These are phyloP conservation scores for Ommatoiulus sabulosus DNA, from an alignment of 2,888 invertebrate genomes.

Conservation along the genomic window DNA sequence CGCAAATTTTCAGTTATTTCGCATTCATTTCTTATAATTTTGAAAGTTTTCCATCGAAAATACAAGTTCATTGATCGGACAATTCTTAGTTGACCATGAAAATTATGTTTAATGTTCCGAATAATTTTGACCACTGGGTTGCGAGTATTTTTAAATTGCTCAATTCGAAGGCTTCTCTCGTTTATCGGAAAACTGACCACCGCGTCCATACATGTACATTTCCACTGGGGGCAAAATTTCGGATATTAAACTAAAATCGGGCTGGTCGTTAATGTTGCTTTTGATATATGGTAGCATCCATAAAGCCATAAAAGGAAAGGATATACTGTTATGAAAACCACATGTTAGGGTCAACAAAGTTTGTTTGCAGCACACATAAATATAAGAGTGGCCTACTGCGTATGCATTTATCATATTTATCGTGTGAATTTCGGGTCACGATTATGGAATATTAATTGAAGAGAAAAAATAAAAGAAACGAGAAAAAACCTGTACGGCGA, in stretches of 20 bases:
- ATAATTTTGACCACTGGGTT: no score
- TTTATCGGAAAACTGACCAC: no score
- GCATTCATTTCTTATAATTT: no score
- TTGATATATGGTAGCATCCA: constrained; percentile 23
- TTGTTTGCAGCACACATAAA: constrained; percentile 34
- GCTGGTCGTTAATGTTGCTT: constrained; percentile 36
- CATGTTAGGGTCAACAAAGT: constrained; percentile 45
- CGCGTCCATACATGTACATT: no score
- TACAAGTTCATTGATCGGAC: no score
- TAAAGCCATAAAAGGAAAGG: constrained; percentile 31
- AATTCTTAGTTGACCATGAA: no score
- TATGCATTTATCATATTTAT: constrained; percentile 20
- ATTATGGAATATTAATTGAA: constrained; percentile 14
- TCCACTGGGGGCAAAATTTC: neutral
- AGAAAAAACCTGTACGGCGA: neutral
- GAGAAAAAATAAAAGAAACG: neutral
- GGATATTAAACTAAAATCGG: constrained; percentile 18
- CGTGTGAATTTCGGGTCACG: constrained; percentile 47
- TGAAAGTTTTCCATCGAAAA: no score
- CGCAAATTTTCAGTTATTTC: no score
- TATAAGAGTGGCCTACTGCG: neutral
- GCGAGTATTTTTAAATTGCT: no score
- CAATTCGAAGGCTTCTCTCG: no score
- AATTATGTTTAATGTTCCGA: no score
- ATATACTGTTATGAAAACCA: constrained; percentile 47